phyloP scores from a whole-genome alignment of 1,140 invertebrate species.

The Pogonognathellus flavescens region DNA sequence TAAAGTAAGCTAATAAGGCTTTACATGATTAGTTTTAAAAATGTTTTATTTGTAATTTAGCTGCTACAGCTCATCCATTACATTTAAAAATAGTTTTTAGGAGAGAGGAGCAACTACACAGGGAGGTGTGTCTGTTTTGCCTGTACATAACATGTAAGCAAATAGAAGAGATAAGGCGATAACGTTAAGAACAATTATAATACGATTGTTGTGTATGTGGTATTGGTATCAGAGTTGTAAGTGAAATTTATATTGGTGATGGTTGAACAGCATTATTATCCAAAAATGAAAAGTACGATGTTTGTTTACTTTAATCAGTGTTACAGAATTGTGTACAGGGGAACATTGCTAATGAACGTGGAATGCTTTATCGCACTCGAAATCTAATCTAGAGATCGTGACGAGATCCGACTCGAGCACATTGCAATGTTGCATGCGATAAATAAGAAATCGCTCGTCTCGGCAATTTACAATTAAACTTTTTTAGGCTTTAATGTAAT shows the following conservation, averaged over 20 bases:
- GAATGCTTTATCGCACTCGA: conserved; percentile 35
- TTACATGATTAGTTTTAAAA: too few species aligned
- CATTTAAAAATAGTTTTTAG: neutral
- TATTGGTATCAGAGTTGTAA: too few species aligned
- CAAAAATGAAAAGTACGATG: conserved; percentile 35
- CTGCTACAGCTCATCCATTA: neutral
- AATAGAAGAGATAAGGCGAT: neutral
- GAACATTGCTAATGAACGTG: conserved; percentile 31
- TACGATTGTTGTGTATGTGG: too few species aligned
- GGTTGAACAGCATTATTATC: conserved; percentile 21
- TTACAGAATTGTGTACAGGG: neutral
- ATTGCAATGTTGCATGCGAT: conserved; percentile 12
- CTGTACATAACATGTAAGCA: neutral
- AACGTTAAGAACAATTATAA: too few species aligned
- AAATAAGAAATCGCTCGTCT: conserved; percentile 36
- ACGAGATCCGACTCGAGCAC: conserved; percentile 24
- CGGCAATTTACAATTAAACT: conserved; percentile 16
- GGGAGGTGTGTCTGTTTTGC: neutral
- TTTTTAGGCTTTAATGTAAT: too few species aligned
- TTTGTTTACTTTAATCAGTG: conserved; percentile 8
- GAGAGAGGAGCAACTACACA: neutral
- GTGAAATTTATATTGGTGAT: conserved; percentile 20
- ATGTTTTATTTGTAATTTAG: too few species aligned
- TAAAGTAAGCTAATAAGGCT: too few species aligned
- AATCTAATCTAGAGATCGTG: conserved; percentile 42